phyloP scores from a whole-genome alignment of 1,140 invertebrate genomes.

The Oedothorax gibbosus region DNA sequence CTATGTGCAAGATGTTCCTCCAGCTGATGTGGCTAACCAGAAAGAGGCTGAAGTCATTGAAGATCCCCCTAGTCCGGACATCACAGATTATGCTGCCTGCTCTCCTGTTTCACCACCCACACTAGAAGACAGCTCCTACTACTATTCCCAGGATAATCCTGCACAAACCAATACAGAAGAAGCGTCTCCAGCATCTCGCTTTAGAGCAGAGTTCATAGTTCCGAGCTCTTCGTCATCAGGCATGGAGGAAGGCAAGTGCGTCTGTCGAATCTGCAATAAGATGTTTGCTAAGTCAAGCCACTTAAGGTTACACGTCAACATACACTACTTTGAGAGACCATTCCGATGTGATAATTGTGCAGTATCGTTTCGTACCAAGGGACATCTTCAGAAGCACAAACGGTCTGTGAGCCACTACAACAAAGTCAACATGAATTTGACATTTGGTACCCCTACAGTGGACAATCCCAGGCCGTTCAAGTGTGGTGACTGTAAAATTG shows the following conservation, averaged over 20 bases:
- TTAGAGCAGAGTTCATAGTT: conserved; percentile 46
- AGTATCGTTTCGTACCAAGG: conserved; percentile 90
- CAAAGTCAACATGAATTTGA: conserved; percentile 87
- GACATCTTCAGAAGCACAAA: conserved; percentile 92
- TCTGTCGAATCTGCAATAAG: conserved; percentile 91
- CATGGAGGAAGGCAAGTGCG: conserved; percentile 78
- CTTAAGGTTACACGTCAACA: conserved; percentile 91
- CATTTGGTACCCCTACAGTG: conserved; percentile 84
- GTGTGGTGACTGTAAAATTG: conserved; percentile 94
- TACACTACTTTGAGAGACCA: conserved; percentile 94
- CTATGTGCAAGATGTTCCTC: conserved; percentile 30
- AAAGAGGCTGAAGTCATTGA: conserved; percentile 38
- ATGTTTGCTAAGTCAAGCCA: conserved; percentile 91
- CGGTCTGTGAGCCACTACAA: conserved; percentile 90
- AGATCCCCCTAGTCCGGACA: conserved; percentile 55
- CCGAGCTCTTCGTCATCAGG: conserved; percentile 40
- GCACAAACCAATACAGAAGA: conserved; percentile 39
- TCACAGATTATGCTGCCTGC: conserved; percentile 30
- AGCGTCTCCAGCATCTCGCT: neutral
- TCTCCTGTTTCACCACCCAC: conserved; percentile 33
- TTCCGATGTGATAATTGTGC: conserved; percentile 91
- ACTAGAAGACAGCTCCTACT: conserved; percentile 36
- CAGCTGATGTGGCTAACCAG: neutral
- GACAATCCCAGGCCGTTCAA: conserved; percentile 94
- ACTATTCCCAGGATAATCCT: conserved; percentile 27